Evolutionary conservation across 2,113 vertebrate species (phyloP), one percentile per base, ranked within the genome.

Genomic region (Strigops habroptila): DNA sequence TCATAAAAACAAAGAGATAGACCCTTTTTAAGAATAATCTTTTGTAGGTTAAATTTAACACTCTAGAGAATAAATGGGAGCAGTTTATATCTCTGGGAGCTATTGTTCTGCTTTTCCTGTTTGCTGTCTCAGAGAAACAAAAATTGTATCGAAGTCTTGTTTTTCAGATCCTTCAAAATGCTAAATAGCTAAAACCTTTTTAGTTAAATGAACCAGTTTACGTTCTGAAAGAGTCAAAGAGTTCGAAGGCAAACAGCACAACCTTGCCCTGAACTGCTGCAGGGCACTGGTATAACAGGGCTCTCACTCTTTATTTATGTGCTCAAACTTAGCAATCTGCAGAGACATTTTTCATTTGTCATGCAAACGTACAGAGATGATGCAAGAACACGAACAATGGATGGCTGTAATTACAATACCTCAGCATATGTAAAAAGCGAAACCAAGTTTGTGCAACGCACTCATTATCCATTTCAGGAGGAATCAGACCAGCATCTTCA

Each of bases 391-490:
- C 3, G 8, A 70, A 39, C 21, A 63, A 59, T 0, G 19, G 21
- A 30, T 6, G 18, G 52, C 33, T 85, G n/a, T 11, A 68, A 93
- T 46, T 64, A 90, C 43, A 93, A 43, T 97, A 99, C 99, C 99
- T 99, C 91, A 99, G 98, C 99, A 99, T 99, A 97, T 99, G 99
- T 91, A 99, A 98, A 97, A 99, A 99, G 85, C 99, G 99, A 97
- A 99, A 99, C 99, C 99, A 99, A 5, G 99, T 99, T 97, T 99
- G 99, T 63, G 99, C 98, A 94, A 99, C 96, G 6, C 99, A 99
- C 94, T 99, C 99, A 31, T 98, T 99, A 97, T 99, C 99, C 99
- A 99, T 99, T 95, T 99, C 99, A 57, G 99, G 96, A 91, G 99
- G 99, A 82, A 99, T 99, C 90, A 99, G 96, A 96, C 96, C 98